Percentiles rank a stretch among this genome's conserved stretches.
phyloP scores from a whole-genome alignment of 1,140 invertebrate species.

The Lethrus apterus region DNA sequence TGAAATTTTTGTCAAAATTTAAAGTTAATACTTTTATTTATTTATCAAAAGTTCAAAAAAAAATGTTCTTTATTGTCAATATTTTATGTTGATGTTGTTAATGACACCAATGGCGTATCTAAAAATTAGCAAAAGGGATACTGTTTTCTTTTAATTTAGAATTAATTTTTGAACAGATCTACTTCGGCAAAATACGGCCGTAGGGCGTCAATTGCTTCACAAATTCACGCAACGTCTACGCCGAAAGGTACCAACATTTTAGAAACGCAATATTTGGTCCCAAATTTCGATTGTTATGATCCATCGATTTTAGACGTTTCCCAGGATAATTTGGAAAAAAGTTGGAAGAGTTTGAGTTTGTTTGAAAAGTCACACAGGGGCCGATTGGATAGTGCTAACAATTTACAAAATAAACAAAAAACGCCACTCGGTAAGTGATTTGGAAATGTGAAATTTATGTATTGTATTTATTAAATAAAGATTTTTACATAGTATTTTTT shows the following conservation, averaged over 20 bases:
- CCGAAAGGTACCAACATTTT: constrained; percentile 19
- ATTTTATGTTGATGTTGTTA: no score
- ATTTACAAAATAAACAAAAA: constrained; percentile 5
- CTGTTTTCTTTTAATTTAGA: no score
- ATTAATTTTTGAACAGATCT: neutral
- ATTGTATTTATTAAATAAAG: constrained; percentile 2
- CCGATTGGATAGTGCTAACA: constrained; percentile 28
- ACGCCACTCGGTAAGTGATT: constrained; percentile 9
- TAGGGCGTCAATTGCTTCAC: constrained; percentile 23
- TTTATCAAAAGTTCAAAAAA: no score
- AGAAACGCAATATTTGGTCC: constrained; percentile 25
- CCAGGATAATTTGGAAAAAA: constrained; percentile 29
- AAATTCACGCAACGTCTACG: constrained; percentile 18
- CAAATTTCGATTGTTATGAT: constrained; percentile 17
- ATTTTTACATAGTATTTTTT: neutral
- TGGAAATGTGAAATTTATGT: neutral
- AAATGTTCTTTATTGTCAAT: no score
- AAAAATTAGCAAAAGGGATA: no score
- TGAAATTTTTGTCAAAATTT: no score
- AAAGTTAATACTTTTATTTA: no score
- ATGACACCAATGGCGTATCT: no score
- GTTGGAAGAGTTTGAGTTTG: constrained; percentile 29
- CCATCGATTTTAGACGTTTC: constrained; percentile 8
- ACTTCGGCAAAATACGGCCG: constrained; percentile 32
- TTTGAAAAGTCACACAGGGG: constrained; percentile 34